Evolutionary conservation across 2,888 invertebrate genomes (phyloP).

Genomic region (Herminia tarsipennalis): DNA sequence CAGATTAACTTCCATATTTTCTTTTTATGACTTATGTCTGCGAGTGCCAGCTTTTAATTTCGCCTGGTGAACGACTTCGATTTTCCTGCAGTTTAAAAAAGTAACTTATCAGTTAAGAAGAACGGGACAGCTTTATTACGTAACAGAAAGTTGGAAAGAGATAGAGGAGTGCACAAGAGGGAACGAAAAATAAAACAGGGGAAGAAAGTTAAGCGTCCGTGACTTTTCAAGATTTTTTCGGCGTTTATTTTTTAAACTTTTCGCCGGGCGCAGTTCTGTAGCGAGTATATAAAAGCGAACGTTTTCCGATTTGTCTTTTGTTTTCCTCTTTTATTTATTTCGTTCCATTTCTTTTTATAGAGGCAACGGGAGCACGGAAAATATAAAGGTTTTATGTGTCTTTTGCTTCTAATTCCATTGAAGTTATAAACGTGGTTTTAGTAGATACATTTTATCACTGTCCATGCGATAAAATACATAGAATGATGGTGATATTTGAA

Average conservation of each 20-base stretch:
- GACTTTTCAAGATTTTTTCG: conserved; percentile 85
- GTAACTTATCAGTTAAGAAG: conserved; percentile 82
- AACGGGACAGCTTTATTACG: conserved; percentile 61
- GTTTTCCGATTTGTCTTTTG: conserved; percentile 75
- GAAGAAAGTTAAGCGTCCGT: conserved; percentile 86
- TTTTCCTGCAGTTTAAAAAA: conserved; percentile 83
- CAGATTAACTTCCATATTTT: conserved; percentile 76
- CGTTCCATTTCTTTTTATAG: conserved; percentile 58
- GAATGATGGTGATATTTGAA: too few species aligned
- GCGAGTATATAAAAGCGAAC: conserved; percentile 74
- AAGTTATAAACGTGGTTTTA: conserved; percentile 9
- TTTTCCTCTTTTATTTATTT: conserved; percentile 65
- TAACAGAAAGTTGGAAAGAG: conserved; percentile 54
- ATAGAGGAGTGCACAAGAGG: conserved; percentile 68
- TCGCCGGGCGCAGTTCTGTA: conserved; percentile 63
- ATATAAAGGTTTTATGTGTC: conserved; percentile 24
- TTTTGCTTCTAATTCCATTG: conserved; percentile 19
- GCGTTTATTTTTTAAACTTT: conserved; percentile 84
- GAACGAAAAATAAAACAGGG: conserved; percentile 84
- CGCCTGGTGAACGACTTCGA: conserved; percentile 77
- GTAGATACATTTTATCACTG: too few species aligned
- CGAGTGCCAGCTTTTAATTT: conserved; percentile 82
- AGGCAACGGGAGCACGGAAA: conserved; percentile 30
- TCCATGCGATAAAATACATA: too few species aligned
- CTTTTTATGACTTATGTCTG: conserved; percentile 81